phyloP scores from a whole-genome alignment of 1,140 invertebrate genomes.

The Periplaneta americana region DNA sequence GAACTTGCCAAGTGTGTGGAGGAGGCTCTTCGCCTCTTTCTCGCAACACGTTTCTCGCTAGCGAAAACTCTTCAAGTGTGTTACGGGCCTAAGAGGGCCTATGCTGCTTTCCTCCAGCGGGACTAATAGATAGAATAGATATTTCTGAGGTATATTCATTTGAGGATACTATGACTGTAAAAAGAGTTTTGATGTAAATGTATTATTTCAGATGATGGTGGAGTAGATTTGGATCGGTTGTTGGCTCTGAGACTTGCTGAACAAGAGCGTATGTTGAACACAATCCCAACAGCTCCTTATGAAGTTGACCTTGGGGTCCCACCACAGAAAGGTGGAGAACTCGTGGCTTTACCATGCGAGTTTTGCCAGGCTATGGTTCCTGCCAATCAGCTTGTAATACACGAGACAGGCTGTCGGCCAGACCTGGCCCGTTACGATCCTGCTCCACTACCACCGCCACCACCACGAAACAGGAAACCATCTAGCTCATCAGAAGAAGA shows the following conservation, averaged over 20 bases:
- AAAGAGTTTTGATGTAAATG: no score
- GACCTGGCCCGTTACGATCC: not conserved
- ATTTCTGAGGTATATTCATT: no score
- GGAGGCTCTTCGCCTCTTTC: no score
- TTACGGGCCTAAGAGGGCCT: no score
- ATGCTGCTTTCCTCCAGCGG: no score
- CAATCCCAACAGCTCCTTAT: not conserved
- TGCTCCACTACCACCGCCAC: not conserved
- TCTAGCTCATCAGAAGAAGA: not conserved
- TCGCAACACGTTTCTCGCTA: no score
- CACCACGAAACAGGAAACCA: not conserved
- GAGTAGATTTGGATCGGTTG: slow-evolving; percentile 12
- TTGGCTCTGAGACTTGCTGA: not conserved
- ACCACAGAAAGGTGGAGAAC: not conserved
- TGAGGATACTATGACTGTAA: no score
- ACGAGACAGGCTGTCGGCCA: slow-evolving; percentile 18
- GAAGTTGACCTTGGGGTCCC: not conserved
- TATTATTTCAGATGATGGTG: not conserved
- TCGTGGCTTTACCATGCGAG: slow-evolving; percentile 13
- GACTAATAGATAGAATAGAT: no score
- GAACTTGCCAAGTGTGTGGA: no score
- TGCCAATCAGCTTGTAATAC: slow-evolving; percentile 11
- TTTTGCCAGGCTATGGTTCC: slow-evolving; percentile 16
- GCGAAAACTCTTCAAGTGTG: no score
- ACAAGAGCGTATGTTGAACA: not conserved